phyloP scores from a whole-genome alignment of 2,888 invertebrate species.

The Cepaea hortensis region DNA sequence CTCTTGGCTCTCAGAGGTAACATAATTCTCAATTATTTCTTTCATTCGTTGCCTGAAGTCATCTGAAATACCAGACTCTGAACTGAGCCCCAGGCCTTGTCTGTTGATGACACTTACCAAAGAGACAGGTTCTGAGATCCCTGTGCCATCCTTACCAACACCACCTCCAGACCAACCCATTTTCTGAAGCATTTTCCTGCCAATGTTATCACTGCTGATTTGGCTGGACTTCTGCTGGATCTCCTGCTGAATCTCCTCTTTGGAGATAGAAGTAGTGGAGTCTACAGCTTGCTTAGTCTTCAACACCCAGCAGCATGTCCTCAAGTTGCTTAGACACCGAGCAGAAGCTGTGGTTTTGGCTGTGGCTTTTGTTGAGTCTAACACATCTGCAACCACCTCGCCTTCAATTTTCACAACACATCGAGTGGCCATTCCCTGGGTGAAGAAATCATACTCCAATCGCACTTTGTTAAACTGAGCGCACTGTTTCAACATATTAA shows the following conservation, averaged over 20 bases:
- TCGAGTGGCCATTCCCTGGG: constrained; percentile 52
- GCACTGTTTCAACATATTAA: constrained; percentile 61
- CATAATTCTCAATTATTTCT: constrained; percentile 73
- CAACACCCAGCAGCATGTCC: constrained; percentile 69
- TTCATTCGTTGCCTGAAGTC: constrained; percentile 67
- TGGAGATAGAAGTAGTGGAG: constrained; percentile 59
- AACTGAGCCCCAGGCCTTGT: constrained; percentile 72
- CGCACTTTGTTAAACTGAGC: constrained; percentile 66
- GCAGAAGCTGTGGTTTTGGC: constrained; percentile 62
- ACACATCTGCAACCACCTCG: constrained; percentile 56
- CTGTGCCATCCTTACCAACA: constrained; percentile 81
- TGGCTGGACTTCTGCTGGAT: constrained; percentile 43
- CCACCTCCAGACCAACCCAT: constrained; percentile 88
- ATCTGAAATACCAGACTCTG: constrained; percentile 60
- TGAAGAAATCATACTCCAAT: constrained; percentile 60
- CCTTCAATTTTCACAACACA: constrained; percentile 63
- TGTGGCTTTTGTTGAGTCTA: constrained; percentile 55
- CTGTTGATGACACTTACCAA: constrained; percentile 66
- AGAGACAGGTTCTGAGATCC: constrained; percentile 82
- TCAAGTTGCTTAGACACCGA: constrained; percentile 61
- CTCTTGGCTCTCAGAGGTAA: constrained; percentile 67
- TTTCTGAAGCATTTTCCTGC: constrained; percentile 81
- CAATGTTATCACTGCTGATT: constrained; percentile 77
- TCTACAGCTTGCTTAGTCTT: constrained; percentile 65
- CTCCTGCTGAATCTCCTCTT: constrained; percentile 65